These are phyloP conservation scores for Strigops habroptila DNA, from an alignment of 2,113 vertebrate species.

Conservation along the genomic window DNA sequence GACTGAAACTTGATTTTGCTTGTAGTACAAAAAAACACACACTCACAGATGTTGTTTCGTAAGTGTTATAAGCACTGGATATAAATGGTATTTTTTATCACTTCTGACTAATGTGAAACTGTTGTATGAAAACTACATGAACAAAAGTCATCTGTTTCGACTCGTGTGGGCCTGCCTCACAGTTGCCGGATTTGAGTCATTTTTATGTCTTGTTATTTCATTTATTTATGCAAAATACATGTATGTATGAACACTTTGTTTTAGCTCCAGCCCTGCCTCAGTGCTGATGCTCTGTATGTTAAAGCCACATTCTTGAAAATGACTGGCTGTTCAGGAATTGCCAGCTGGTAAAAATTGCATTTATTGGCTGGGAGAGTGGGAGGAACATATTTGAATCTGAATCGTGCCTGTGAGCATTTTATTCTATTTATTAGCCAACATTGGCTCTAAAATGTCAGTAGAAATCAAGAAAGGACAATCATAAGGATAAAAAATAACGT, in stretches of 20 bases:
- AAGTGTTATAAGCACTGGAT: constrained; percentile 99
- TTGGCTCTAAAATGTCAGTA: constrained; percentile 91
- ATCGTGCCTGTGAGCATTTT: constrained; percentile 83
- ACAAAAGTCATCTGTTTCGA: constrained; percentile 93
- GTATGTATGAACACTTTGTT: constrained; percentile 95
- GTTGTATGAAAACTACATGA: constrained; percentile 91
- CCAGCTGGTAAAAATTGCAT: constrained; percentile 77
- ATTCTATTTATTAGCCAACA: constrained; percentile 95
- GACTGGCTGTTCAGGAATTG: constrained; percentile 80
- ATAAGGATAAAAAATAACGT: constrained; percentile 71
- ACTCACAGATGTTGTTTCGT: constrained; percentile 91
- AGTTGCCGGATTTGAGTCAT: constrained; percentile 92
- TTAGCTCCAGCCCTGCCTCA: constrained; percentile 88
- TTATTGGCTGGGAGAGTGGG: constrained; percentile 75
- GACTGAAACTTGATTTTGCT: constrained; percentile 98
- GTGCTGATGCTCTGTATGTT: constrained; percentile 75
- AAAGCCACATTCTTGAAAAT: constrained; percentile 75
- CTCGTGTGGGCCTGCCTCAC: constrained; percentile 90
- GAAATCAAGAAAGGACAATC: constrained; percentile 90
- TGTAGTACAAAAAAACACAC: constrained; percentile 82
- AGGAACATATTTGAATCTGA: constrained; percentile 85
- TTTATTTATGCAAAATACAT: constrained; percentile 99
- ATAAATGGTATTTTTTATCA: constrained; percentile 99
- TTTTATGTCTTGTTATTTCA: constrained; percentile 92
- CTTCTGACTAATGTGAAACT: constrained; percentile 99